Conservation (phyloP, 2,113 vertebrate genomes). For the Takifugu flavidus region DNA sequence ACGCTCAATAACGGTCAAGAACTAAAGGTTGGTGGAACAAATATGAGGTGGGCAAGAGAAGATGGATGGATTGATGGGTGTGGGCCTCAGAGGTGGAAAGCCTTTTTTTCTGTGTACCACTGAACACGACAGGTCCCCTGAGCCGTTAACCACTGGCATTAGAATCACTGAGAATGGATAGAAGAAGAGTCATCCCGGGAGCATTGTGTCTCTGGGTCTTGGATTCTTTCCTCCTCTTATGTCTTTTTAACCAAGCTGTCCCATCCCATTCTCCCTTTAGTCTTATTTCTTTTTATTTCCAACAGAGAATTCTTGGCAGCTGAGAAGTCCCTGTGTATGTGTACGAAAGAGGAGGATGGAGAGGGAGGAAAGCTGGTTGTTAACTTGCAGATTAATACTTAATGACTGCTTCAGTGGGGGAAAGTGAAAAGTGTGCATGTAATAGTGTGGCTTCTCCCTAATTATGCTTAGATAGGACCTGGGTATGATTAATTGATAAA, state of each 20-base stretch:
- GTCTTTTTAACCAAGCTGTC: slow-evolving; percentile 21
- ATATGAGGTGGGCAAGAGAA: slow-evolving; percentile 35
- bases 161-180: slow-evolving; percentile 61
- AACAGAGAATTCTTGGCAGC: slow-evolving; percentile 56
- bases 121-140: slow-evolving; percentile 77
- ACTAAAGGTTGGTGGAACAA: slow-evolving; percentile 83
- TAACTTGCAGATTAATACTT: slow-evolving; percentile 98
- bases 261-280: slow-evolving; percentile 35
- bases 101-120: slow-evolving; percentile 74
- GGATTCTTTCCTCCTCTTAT: slow-evolving; percentile 20
- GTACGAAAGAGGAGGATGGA: slow-evolving; percentile 10
- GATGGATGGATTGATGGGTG: slow-evolving; percentile 7
- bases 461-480: slow-evolving; percentile 95
- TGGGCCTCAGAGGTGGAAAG: slow-evolving; percentile 71
- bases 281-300: slow-evolving; percentile 22
- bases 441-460: slow-evolving; percentile 94
- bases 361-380: slow-evolving; percentile 79
- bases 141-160: slow-evolving; percentile 82
- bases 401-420: slow-evolving; percentile 88
- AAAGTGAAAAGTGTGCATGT: slow-evolving; percentile 77
- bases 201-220: slow-evolving; percentile 53
- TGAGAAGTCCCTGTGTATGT: slow-evolving; percentile 58
- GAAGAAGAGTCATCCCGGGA: slow-evolving; percentile 16
- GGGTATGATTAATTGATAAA: slow-evolving; percentile 99
- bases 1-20: slow-evolving; percentile 84